Base-by-base conservation (phyloP, 2,797 vertebrate genomes). In the Halcyon badia region DNA sequence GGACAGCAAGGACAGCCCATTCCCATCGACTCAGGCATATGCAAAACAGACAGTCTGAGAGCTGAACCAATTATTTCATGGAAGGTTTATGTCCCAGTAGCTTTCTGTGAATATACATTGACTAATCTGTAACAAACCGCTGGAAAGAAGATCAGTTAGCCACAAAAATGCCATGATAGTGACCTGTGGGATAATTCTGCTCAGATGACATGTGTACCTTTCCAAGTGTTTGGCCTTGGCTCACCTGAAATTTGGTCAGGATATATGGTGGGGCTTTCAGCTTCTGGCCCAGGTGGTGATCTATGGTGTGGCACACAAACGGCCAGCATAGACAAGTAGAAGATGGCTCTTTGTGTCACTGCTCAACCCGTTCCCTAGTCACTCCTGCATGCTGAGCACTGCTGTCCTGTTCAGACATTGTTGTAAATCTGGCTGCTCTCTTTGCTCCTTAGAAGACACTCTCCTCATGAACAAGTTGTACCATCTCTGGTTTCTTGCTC, bases 271-370 rank as follows among this genome's bases (percentile, higher is more conserved):
- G 18, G 19, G 31, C 28, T 80, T 75, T 62, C 49, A 52, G 48
- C 33, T 86, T 52, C 37, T 5, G 2, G 19, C 39, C 31, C 2
- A 1, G 22, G 11, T 1, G 3, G n/a, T 31, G n/a, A 51, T 37
- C 39, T 76, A 2, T 54, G 48, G 20, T 2, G 1, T 49, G 44
- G 49, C 39, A 72, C 1, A 1, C 35, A 51, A 61, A 14, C 17
- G 51, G 37, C 8, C 48, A 62, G 41, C 4, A 5, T 2, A 72
- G 54, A 28, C 4, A 2, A 52, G 62, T 4, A 31, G 25, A 44
- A 33, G 25, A 44, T 35, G 79, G 25, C 41, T 77, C 46, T 71
- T 62, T 33, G 22, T 17, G 33, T 35, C 3, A 0, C 24, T 68
- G 62, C 52, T 80, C 48, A 68, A 25, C 77, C 31, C 76, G 65